Evolutionary conservation across 2,113 vertebrate genomes (phyloP), one percentile per base, ranked within the genome.

Genomic region (Bolborhynchus lineola): DNA sequence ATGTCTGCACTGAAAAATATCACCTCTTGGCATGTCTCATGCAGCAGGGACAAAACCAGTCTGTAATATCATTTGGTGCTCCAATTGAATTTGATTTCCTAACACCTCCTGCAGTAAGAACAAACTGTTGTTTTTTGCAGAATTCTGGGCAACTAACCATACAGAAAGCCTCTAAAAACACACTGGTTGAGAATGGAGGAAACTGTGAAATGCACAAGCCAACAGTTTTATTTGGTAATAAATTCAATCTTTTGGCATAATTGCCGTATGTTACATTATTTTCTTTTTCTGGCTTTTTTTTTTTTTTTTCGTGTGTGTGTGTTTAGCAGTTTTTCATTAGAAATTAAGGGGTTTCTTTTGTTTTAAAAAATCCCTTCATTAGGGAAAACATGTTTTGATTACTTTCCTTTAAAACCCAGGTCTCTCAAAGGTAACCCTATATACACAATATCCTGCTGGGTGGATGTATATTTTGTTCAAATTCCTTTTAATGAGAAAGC

Each of bases 181-280:
- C 37, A 86, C 62, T 95, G 47, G n/a, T 87, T 95, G 49, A 75
- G 46, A 94, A 96, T 82, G 90, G 79, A 75, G 87, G 93, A 98
- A 98, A 97, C 97, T 94, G 97, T 96, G 96, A 97, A 95, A 96
- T 97, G 87, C 55, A 92, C 93, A 95, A 96, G 83, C 92, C 96
- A 96, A 97, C 86, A 95, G 92, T 97, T 98, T 95, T 97, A 97
- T 97, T 97, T 95, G 77, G 86, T 97, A 97, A 97, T 98, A 97
- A 97, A 98, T 97, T 94, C 52, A 95, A 84, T 94, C 59, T 35
- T 95, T 96, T 97, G 95, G 92, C 42, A 90, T 94, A 97, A 97
- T 95, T 97, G 82, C 97, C 96, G 97, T 97, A 97, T 97, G 97
- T 92, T 57, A 96, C 52, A 63, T 74, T 29, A 46, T 52, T 82